Conservation (phyloP, 2,113 vertebrate genomes). For the Odocoileus hemionus region DNA sequence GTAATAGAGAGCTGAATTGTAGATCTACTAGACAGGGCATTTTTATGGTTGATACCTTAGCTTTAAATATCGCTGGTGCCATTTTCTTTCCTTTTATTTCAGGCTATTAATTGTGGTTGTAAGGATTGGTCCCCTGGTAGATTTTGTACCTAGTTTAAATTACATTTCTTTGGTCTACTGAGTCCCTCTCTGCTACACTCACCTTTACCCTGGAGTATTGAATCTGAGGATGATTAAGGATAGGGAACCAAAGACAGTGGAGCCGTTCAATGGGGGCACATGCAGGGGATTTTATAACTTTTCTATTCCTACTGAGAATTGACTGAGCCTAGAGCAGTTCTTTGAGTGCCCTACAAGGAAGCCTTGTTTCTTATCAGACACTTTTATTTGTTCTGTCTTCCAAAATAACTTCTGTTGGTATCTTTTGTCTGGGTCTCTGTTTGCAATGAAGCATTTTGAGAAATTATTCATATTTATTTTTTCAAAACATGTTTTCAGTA, state of each 20-base stretch:
- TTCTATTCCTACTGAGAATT: background rate
- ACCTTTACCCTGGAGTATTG: background rate
- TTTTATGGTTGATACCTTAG: conserved; percentile 12
- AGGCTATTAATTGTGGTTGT: conserved; percentile 48
- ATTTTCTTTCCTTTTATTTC: conserved; percentile 53
- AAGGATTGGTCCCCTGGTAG: conserved; percentile 22
- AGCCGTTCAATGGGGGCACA: background rate
- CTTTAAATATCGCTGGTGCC: conserved; percentile 32
- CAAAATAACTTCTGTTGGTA: background rate
- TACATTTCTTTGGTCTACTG: conserved; percentile 30
- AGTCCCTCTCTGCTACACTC: background rate
- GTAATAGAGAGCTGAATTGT: background rate
- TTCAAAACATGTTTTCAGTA: background rate
- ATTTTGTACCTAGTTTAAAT: conserved; percentile 18
- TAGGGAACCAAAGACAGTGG: background rate
- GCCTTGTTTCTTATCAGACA: background rate
- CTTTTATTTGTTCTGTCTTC: background rate
- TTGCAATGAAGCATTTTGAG: background rate
- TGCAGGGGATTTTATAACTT: background rate
- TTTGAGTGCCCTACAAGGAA: background rate
- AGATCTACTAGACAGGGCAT: background rate
- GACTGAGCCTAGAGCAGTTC: background rate
- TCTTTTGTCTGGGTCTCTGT: background rate
- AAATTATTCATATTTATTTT: background rate
- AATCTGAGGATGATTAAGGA: background rate